Evolutionary conservation across 2,888 invertebrate genomes (phyloP), one percentile per base, ranked within the genome.

Genomic region (Clostera curtula): DNA sequence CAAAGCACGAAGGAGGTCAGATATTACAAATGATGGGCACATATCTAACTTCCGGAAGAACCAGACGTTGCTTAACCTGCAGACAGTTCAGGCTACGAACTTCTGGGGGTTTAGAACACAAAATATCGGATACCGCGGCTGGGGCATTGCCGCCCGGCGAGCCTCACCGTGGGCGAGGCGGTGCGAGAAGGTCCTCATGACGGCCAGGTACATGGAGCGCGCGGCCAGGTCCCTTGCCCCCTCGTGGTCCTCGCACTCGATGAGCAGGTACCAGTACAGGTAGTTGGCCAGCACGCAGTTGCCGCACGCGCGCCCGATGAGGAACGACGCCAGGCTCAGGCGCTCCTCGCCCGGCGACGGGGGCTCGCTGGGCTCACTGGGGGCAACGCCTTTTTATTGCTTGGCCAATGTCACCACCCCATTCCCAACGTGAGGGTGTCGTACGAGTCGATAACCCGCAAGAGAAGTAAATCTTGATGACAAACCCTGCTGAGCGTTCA

Each of bases 201-300:
- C 97, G 34, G 90, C 91, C 25, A 92, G 84, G 67, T 97, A 98
- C 95, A 97, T 96, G 50, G 90, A 89, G 22, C 91, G 80, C 0
- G 92, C 88, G 24, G 87, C 85, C 26, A 86, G 85, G 59, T 95
- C 93, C 65, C 93, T 93, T 47, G 91, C 90, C 80, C 84, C 13
- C 85, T 87, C 62, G 43, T 92, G 91, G 70, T 96, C 95, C 72
- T 97, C 97, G 67, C 96, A 95, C 77, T 98, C 98, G 36, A 97
- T 94, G 33, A 93, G 87, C 43, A 97, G 84, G 82, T 96, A 96
- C 99, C 99, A 99, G 80, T 95, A 98, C 49, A 99, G 91, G 72
- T 98, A 98, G 85, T 98, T 98, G 24, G 97, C 97, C 22, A 99
- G 82, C 8, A 89, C 91, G 25, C 92, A 89, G 86, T 98, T 97